phyloP scores from a whole-genome alignment of 2,113 vertebrate genomes.

The Microcebus griseorufus region DNA sequence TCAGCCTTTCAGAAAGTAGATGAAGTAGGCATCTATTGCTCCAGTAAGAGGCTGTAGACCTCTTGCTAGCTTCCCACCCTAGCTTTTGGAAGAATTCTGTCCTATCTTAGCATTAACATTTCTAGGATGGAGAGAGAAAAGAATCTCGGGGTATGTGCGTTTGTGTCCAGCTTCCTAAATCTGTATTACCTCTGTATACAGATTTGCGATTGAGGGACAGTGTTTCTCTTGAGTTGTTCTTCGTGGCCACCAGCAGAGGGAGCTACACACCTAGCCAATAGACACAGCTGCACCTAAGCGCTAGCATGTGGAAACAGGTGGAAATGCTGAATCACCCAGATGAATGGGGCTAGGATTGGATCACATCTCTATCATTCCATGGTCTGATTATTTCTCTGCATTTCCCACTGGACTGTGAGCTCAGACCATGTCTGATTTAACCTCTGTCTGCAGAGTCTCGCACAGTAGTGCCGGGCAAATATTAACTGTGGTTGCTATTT shows the following conservation, averaged over 20 bases:
- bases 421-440: neutral
- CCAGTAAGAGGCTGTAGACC: neutral
- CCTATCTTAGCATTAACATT: neutral
- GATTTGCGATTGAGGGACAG: neutral
- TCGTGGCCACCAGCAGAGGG: slow-evolving; percentile 63
- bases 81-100: neutral
- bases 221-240: neutral
- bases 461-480: neutral
- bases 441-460: neutral
- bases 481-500: neutral
- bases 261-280: neutral
- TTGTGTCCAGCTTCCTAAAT: neutral
- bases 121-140: neutral
- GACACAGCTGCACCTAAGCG: neutral
- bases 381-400: neutral
- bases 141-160: neutral
- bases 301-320: slow-evolving; percentile 49
- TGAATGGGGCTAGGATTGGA: neutral
- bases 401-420: neutral
- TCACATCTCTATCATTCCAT: neutral
- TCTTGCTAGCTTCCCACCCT: neutral
- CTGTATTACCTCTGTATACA: neutral
- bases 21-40: neutral
- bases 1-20: neutral
- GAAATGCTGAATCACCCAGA: slow-evolving; percentile 57